These are phyloP conservation scores for Psilopogon haemacephalus DNA, from an alignment of 2,113 vertebrate genomes.

Conservation along the genomic window DNA sequence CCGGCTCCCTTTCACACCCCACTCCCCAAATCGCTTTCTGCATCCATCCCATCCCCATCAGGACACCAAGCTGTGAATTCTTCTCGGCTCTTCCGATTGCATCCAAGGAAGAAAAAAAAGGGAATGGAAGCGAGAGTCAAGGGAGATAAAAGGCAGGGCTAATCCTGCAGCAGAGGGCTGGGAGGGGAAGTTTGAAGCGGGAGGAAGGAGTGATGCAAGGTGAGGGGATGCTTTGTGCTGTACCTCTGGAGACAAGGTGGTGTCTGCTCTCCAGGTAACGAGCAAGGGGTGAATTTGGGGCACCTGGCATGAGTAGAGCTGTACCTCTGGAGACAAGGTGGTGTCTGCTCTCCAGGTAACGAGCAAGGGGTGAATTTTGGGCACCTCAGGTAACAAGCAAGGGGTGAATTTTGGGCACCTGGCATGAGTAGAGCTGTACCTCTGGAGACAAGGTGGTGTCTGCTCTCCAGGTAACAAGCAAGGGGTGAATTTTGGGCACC, in stretches of 20 bases:
- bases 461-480: neutral
- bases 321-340: too few species aligned
- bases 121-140: neutral
- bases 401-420: too few species aligned
- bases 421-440: too few species aligned
- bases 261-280: neutral
- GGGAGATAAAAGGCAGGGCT: neutral
- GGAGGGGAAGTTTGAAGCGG: neutral
- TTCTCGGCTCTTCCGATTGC: slow-evolving; percentile 15
- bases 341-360: too few species aligned
- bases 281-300: neutral
- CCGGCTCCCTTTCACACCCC: slow-evolving; percentile 37
- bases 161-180: neutral
- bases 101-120: slow-evolving; percentile 26
- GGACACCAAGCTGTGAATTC: slow-evolving; percentile 1
- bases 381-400: too few species aligned
- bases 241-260: rapidly evolving
- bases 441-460: rapidly evolving
- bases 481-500: neutral
- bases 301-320: neutral
- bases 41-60: slow-evolving; percentile 22
- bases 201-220: neutral
- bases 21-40: slow-evolving; percentile 51
- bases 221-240: neutral
- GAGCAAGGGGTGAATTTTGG: too few species aligned